Percentiles rank a stretch among this genome's conserved stretches.
Conservation (phyloP, 2,888 invertebrate genomes). For the Xestobium rufovillosum region DNA sequence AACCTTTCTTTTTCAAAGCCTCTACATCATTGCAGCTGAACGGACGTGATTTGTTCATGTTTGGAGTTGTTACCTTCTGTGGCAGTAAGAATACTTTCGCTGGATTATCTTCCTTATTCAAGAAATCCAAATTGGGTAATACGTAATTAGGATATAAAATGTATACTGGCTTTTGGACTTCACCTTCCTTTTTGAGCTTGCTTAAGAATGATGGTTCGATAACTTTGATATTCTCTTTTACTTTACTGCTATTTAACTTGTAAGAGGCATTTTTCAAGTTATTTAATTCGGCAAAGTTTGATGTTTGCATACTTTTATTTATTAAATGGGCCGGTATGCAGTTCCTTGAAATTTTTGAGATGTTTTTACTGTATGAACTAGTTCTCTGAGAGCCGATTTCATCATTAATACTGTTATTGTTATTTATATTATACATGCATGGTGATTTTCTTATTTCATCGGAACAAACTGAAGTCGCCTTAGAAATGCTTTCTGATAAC, state of each 20-base stretch:
- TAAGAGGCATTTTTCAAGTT: conserved; percentile 34
- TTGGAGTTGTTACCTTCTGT: conserved; percentile 46
- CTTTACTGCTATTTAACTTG: conserved; percentile 27
- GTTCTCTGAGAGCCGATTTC: conserved; percentile 17
- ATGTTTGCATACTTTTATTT: conserved; percentile 72
- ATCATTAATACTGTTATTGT: conserved; percentile 43
- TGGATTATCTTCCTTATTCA: conserved; percentile 43
- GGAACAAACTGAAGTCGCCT: conserved; percentile 37
- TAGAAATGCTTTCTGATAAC: conserved; percentile 42
- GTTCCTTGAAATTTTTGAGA: conserved; percentile 18
- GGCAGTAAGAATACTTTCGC: conserved; percentile 70
- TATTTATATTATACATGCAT: conserved; percentile 37
- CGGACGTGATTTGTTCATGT: conserved; percentile 50
- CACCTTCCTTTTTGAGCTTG: conserved; percentile 50
- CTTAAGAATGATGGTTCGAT: conserved; percentile 64
- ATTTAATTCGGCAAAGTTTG: conserved; percentile 43
- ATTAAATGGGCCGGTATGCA: conserved; percentile 44
- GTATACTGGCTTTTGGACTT: conserved; percentile 68
- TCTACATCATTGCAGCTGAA: conserved; percentile 79
- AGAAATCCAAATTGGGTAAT: conserved; percentile 79
- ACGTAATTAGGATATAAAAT: conserved; percentile 88
- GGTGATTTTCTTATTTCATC: conserved; percentile 20
- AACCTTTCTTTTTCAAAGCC: conserved; percentile 68
- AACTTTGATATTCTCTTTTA: conserved; percentile 50
- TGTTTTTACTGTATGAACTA: conserved; percentile 9